Evolutionary conservation across 2,888 invertebrate species (phyloP).

Genomic region (Lasioglossum malachurum): DNA sequence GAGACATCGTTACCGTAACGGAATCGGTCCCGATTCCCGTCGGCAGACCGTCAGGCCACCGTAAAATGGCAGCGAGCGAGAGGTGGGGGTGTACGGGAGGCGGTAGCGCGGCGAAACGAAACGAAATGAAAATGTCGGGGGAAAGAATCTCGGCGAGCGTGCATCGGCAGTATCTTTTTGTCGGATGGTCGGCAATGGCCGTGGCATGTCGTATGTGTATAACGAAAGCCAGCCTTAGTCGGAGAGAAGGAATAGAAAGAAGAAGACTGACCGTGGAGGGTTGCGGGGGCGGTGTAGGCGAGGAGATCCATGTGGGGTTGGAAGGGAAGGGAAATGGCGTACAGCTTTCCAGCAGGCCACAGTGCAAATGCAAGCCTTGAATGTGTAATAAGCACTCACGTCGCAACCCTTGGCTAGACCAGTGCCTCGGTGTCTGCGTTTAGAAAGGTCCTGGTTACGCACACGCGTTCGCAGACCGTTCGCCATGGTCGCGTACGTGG

Average conservation of each 20-base stretch:
- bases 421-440: slow-evolving; percentile 71
- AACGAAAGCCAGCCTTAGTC: slow-evolving; percentile 58
- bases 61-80: background rate
- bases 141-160: slow-evolving; percentile 50
- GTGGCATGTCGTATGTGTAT: slow-evolving; percentile 54
- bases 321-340: slow-evolving; percentile 36
- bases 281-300: background rate
- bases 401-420: slow-evolving; percentile 72
- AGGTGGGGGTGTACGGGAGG: background rate
- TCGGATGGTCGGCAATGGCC: slow-evolving; percentile 55
- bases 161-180: slow-evolving; percentile 60
- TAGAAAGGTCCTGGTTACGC: slow-evolving; percentile 75
- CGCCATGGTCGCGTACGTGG: slow-evolving; percentile 4
- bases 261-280: slow-evolving; percentile 48
- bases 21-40: background rate
- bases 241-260: slow-evolving; percentile 57
- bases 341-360: slow-evolving; percentile 63
- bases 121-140: slow-evolving; percentile 53
- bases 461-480: slow-evolving; percentile 25
- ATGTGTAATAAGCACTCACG: slow-evolving; percentile 82
- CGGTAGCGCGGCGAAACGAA: slow-evolving; percentile 17
- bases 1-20: background rate
- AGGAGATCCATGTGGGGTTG: background rate
- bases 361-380: slow-evolving; percentile 76
- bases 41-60: background rate